Evolutionary conservation across 2,797 vertebrate genomes (phyloP).

Genomic region (Pyrocephalus nanus): DNA sequence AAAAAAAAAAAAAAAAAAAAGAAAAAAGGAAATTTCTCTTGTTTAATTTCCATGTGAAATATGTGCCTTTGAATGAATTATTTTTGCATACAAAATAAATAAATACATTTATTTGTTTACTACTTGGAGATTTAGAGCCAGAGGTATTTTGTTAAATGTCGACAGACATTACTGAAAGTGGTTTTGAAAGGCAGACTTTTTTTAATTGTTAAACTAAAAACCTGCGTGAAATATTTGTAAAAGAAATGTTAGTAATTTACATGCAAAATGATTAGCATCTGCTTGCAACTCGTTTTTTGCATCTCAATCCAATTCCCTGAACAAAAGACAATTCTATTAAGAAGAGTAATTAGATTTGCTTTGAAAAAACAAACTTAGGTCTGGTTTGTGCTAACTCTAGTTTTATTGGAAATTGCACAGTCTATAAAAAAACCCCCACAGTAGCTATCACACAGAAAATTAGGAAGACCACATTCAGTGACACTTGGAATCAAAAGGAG

Average conservation of each 20-base stretch:
- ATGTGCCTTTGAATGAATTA: not conserved
- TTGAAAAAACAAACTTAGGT: slow-evolving; percentile 12
- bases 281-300: not conserved
- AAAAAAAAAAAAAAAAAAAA: not conserved
- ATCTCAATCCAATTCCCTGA: not conserved
- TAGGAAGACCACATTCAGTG: not conserved
- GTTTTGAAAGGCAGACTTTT: not conserved
- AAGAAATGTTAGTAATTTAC: not conserved
- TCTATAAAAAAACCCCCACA: not conserved
- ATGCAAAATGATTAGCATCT: not conserved
- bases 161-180: not conserved
- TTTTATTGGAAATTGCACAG: not conserved
- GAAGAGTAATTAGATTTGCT: slow-evolving; percentile 31
- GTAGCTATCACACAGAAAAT: not conserved
- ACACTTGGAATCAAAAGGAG: not conserved
- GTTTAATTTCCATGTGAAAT: not conserved
- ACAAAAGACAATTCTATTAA: slow-evolving; percentile 24
- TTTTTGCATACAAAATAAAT: slow-evolving; percentile 12
- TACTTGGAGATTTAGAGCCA: not conserved
- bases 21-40: not conserved
- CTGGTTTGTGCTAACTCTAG: not conserved
- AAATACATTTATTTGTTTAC: not conserved
- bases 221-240: not conserved
- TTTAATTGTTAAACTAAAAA: slow-evolving; percentile 12
- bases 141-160: not conserved